Evolutionary conservation across 1,140 invertebrate genomes (phyloP).

Genomic region (Lithobius niger): DNA sequence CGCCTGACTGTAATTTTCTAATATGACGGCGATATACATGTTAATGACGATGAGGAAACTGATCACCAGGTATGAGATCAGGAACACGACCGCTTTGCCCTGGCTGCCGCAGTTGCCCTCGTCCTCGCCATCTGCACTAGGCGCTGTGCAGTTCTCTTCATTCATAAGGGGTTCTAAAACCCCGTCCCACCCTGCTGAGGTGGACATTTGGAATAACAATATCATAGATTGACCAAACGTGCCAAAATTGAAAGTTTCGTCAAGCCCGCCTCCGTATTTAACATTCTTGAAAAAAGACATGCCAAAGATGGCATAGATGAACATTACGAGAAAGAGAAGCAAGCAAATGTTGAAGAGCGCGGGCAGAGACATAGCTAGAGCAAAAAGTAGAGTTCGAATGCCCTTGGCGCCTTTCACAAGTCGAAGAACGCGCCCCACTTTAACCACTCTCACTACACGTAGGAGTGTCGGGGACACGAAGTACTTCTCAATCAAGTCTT

Average conservation of each 20-base stretch:
- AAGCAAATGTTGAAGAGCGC: constrained; percentile 98
- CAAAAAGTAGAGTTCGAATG: constrained; percentile 90
- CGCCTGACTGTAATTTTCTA: constrained; percentile 96
- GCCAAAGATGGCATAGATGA: constrained; percentile 97
- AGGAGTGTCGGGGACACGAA: constrained; percentile 94
- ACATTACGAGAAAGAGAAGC: constrained; percentile 94
- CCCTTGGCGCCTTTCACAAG: constrained; percentile 96
- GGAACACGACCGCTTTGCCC: constrained; percentile 82
- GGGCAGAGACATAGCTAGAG: constrained; percentile 92
- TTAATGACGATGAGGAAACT: constrained; percentile 97
- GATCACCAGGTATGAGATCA: constrained; percentile 92
- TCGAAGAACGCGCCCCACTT: constrained; percentile 90
- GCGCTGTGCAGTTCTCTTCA: constrained; percentile 77
- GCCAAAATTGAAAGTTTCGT: constrained; percentile 96
- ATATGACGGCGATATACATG: constrained; percentile 98
- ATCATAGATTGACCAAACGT: constrained; percentile 98
- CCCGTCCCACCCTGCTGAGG: constrained; percentile 92
- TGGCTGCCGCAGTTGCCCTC: constrained; percentile 84
- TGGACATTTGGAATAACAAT: constrained; percentile 95
- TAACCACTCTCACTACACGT: constrained; percentile 91
- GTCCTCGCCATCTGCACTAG: constrained; percentile 69
- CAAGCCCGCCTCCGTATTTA: constrained; percentile 71
- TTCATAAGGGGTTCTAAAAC: constrained; percentile 93
- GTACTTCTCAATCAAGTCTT: constrained; percentile 93
- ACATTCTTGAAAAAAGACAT: constrained; percentile 99